Base-by-base conservation (phyloP, 2,113 vertebrate genomes). In the Onychostruthus taczanowskii region DNA sequence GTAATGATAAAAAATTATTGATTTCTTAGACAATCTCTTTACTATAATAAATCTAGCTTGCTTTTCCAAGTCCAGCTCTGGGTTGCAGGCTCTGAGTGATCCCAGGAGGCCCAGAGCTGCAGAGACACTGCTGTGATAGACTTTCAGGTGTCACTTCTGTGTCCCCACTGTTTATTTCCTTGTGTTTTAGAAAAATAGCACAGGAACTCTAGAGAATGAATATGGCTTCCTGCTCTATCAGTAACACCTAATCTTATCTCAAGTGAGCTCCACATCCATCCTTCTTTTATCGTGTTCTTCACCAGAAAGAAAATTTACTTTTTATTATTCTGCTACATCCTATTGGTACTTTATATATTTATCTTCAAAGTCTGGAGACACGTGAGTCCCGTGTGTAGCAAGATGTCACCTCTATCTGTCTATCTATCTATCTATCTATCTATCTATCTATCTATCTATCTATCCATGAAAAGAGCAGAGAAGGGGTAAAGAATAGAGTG, bases 281-380 rank as follows among this genome's bases (percentile, higher is more conserved):
- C 30, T 86, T 90, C 90, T 68, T 53, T 88, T 77, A 56, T 44
- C 1, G 10, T 84, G 78, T 72, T 85, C 35, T 94, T 41, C 50
- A 44, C 24, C 53, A 82, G 70, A 50, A 85, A 90, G 16, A 84
- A 91, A 84, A 79, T 52, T 8, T 27, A 77, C 49, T 64, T 96
- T 96, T 94, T 87, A 55, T 86, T 96, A 69, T 92, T 84, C 49
- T 95, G 43, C 14, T 72, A 33, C 55, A 47, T 88, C 30, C 44
- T 91, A n/a, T 74, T 94, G 59, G 15, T 84, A 81, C 28, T 64
- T 93, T 7, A 23, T 83, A 35, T 80, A 64, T 94, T 95, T 92
- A 27, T 69, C 75, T 94, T 94, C 75, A 86, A 75, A 76, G 27
- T 37, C 44, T 87, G 46, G 26, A 79, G 93, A 94, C 56, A 56